Percentiles rank a stretch among this genome's conserved stretches.
Conservation (phyloP, 2,113 vertebrate species). For the Anguilla rostrata region DNA sequence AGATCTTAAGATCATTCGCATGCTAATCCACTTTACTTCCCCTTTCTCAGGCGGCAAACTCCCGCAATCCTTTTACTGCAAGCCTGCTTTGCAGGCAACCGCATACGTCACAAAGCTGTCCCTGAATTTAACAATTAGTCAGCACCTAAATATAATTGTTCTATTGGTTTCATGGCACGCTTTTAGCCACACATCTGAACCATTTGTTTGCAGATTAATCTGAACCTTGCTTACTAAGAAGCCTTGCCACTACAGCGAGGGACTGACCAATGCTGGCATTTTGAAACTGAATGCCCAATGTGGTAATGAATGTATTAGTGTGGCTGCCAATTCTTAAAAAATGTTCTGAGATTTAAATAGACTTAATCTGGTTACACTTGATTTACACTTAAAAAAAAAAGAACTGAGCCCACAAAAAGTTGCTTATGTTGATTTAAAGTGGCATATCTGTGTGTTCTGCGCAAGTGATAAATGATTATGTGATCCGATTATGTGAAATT, state of each 20-base stretch:
- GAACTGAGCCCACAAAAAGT: no score
- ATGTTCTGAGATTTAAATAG: no score
- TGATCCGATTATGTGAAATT: background rate
- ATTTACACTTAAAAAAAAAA: no score
- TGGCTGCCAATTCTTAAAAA: background rate
- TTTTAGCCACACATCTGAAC: background rate
- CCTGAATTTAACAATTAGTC: slow-evolving; percentile 25
- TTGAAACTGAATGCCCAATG: background rate
- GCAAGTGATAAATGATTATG: no score
- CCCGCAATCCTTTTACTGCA: slow-evolving; percentile 64
- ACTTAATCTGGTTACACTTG: no score
- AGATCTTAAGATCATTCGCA: background rate
- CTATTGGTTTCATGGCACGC: background rate
- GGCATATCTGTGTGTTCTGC: no score
- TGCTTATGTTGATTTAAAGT: no score
- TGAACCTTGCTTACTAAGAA: background rate
- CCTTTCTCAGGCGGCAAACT: slow-evolving; percentile 31
- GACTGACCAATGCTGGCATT: background rate
- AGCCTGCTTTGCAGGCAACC: slow-evolving; percentile 52
- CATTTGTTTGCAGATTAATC: background rate
- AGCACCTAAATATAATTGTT: background rate
- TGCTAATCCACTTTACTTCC: slow-evolving; percentile 27
- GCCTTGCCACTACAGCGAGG: background rate
- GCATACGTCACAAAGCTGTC: slow-evolving; percentile 47
- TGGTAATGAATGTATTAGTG: background rate